Conservation (phyloP, 1,140 invertebrate genomes). For the Drosophila arawakana region DNA sequence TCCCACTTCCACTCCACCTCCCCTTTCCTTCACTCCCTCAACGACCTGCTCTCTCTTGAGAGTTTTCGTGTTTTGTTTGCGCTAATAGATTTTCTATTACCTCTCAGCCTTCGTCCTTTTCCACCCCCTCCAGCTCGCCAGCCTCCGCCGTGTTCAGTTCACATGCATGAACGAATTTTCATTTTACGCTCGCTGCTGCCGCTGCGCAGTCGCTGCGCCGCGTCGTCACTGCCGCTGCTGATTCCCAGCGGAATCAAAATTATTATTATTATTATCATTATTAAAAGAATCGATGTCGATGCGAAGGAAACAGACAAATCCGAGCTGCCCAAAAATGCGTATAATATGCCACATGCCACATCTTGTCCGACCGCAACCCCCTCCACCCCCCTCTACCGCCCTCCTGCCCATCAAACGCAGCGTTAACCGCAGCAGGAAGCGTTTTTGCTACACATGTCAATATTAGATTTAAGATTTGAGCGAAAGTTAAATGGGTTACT, state of each 20-base stretch:
- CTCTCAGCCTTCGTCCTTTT: neutral
- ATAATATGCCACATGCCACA: slow-evolving; percentile 67
- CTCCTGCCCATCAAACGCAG: neutral
- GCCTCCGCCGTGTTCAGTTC: slow-evolving; percentile 36
- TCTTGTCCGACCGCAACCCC: no score
- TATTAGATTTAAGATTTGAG: slow-evolving; percentile 66
- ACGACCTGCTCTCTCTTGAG: slow-evolving; percentile 28
- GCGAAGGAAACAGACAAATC: slow-evolving; percentile 45
- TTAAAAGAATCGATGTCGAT: slow-evolving; percentile 69
- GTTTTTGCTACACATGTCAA: slow-evolving; percentile 64
- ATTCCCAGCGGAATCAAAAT: slow-evolving; percentile 70
- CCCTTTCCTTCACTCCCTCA: neutral
- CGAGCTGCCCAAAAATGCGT: slow-evolving; percentile 56
- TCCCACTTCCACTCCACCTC: no score
- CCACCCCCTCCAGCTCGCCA: neutral
- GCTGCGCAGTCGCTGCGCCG: neutral
- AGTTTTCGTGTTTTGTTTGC: slow-evolving; percentile 49
- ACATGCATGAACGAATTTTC: slow-evolving; percentile 75
- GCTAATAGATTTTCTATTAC: slow-evolving; percentile 81
- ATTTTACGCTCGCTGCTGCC: slow-evolving; percentile 64
- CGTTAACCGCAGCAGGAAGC: slow-evolving; percentile 41
- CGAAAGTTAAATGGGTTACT: slow-evolving; percentile 71
- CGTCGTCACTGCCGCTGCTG: slow-evolving; percentile 6
- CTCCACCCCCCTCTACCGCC: slow-evolving; percentile 11
- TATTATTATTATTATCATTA: slow-evolving; percentile 77